Percentiles rank a stretch among this genome's conserved stretches.
Evolutionary conservation across 2,797 vertebrate species (phyloP).

Genomic region (Etheostoma nigrum): DNA sequence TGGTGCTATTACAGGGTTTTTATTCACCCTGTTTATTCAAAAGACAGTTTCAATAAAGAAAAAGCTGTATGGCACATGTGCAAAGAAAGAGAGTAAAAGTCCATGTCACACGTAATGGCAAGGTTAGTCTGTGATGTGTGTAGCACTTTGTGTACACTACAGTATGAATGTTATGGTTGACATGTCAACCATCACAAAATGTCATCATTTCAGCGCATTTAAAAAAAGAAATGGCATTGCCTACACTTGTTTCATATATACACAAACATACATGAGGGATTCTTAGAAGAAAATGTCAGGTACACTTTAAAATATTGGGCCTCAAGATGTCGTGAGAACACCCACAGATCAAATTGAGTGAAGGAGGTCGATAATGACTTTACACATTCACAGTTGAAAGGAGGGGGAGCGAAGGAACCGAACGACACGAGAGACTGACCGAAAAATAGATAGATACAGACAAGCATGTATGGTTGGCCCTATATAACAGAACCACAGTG

Average conservation of each 20-base stretch:
- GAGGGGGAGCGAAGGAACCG: conserved; percentile 2
- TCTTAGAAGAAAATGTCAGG: background rate
- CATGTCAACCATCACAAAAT: background rate
- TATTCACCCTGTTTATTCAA: background rate
- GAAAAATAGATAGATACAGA: conserved; percentile 9
- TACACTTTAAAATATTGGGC: background rate
- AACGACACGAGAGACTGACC: background rate
- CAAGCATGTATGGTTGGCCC: background rate
- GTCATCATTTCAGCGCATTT: background rate
- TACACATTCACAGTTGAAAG: conserved; percentile 27
- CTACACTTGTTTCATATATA: background rate
- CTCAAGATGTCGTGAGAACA: conserved; percentile 31
- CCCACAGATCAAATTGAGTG: conserved; percentile 38
- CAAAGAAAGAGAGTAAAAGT: background rate
- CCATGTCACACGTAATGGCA: background rate
- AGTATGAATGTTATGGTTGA: no score
- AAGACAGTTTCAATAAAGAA: background rate
- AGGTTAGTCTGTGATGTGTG: no score
- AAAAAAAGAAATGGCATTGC: background rate
- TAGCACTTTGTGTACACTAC: no score
- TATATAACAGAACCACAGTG: background rate
- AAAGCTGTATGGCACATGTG: background rate
- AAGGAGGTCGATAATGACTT: conserved; percentile 13
- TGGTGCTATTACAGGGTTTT: background rate
- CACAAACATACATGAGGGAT: background rate